These are phyloP conservation scores for Pteromalus puparum DNA, from an alignment of 1,140 invertebrate species.

Conservation along the genomic window DNA sequence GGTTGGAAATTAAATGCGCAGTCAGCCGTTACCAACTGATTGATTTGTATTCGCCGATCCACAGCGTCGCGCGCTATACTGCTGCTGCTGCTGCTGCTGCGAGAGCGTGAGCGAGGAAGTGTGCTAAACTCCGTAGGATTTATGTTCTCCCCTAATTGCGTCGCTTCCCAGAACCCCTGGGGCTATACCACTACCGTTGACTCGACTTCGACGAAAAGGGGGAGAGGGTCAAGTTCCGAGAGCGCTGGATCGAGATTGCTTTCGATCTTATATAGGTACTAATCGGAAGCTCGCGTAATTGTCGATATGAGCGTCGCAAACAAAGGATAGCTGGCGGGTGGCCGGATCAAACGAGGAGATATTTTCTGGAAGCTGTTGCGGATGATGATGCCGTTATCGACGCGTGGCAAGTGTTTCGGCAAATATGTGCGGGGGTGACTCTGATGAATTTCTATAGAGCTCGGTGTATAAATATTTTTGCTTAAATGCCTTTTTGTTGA, in stretches of 20 bases:
- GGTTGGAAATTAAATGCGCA: conserved; percentile 74
- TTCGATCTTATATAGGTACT: conserved; percentile 52
- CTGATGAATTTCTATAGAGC: not conserved
- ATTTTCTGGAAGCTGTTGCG: not conserved
- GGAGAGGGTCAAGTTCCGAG: not conserved
- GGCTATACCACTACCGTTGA: conserved; percentile 13
- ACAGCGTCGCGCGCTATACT: not conserved
- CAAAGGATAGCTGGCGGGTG: not conserved
- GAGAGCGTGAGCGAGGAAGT: conserved; percentile 71
- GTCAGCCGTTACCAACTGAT: conserved; percentile 72
- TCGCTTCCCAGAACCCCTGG: conserved; percentile 59
- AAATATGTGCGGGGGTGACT: conserved; percentile 1
- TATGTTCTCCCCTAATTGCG: conserved; percentile 74
- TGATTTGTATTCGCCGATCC: conserved; percentile 75
- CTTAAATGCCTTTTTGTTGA: not conserved
- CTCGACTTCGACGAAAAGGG: not conserved
- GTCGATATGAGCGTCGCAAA: conserved; percentile 31
- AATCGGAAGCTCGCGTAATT: conserved; percentile 47
- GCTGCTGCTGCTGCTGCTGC: not conserved
- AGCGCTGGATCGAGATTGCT: conserved; percentile 62
- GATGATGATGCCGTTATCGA: not conserved
- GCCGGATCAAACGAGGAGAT: not conserved
- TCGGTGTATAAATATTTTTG: not conserved
- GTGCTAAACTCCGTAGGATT: conserved; percentile 73
- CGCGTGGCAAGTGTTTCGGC: conserved; percentile 30